phyloP scores from a whole-genome alignment of 2,797 vertebrate genomes.

The Menidia menidia region DNA sequence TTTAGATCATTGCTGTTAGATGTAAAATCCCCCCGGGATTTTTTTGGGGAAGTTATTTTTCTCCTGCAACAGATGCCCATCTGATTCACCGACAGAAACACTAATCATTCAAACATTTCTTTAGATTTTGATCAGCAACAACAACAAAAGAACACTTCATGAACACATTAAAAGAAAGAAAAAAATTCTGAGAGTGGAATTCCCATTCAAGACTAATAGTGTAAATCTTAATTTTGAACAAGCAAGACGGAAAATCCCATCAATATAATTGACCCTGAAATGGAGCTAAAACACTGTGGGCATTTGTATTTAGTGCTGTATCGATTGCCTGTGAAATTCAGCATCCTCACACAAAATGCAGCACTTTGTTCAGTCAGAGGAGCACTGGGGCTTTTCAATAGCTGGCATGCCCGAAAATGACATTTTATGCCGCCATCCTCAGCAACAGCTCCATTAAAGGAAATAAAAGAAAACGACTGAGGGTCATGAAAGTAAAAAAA shows the following conservation, averaged over 20 bases:
- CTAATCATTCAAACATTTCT: background rate
- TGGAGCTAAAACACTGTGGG: constrained; percentile 31
- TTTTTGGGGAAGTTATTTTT: background rate
- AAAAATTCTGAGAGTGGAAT: constrained; percentile 2
- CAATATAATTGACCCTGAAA: constrained; percentile 47
- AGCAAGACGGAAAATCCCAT: constrained; percentile 21
- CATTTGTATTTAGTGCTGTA: constrained; percentile 40
- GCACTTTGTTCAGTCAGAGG: constrained; percentile 7
- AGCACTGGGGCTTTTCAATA: constrained; percentile 34
- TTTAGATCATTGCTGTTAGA: background rate
- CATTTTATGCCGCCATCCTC: constrained; percentile 17
- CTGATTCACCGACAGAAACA: background rate
- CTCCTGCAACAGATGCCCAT: background rate
- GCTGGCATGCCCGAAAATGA: constrained; percentile 6
- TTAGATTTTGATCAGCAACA: constrained; percentile 1
- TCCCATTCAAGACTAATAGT: background rate
- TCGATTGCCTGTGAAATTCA: constrained; percentile 41
- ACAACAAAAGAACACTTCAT: constrained; percentile 11
- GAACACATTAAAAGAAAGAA: background rate
- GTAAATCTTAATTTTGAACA: constrained; percentile 24
- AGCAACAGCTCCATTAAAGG: constrained; percentile 20
- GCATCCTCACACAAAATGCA: constrained; percentile 3
- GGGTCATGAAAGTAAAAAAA: constrained; percentile 17
- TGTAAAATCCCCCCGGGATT: constrained; percentile 6
- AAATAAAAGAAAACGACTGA: background rate